Base-by-base conservation (phyloP, 37 sponge, comb jelly and placozoan genomes). In the Spongilla lacustris region DNA sequence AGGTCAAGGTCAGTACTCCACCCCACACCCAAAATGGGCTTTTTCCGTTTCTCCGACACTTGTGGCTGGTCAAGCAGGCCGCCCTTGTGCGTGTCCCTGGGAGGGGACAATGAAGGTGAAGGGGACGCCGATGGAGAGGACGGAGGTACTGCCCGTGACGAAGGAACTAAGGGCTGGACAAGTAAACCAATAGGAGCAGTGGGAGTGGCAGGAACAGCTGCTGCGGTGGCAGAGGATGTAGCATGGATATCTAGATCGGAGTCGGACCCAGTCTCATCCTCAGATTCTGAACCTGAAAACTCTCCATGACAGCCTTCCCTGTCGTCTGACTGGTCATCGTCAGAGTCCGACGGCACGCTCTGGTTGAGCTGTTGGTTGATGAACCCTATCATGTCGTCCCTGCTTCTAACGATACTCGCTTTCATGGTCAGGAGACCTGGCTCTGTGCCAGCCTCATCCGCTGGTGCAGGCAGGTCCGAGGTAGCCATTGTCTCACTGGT, bases 301-400 rank as follows among this genome's bases (percentile, higher is more conserved):
- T 37, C 73, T 33, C 71, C 83, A 30, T 33, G 41, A 25, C 38
- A 48, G 28, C 36, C 73, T 71, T 82, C 69, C 72, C 36, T 70
- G 34, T 72, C 74, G 4, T 30, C 31, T 34, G 23, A 22, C 32
- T 74, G 34, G 28, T 31, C 29, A 8, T 29, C 32, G 4, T 74
- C 74, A 5, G 74, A 74, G 34, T 74, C 74, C 29, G 34, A 34
- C 74, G 36, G 35, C 50, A 50, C n/a, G 83, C 67, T 29, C 41
- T 74, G 21, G 50, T 36, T 21, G 48, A 73, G 33, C 33, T 37
- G 26, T 41, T 50, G 76, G 74, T 83, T 83, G 41, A 79, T 28
- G 75, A 78, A 66, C 68, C 69, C 50, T 72, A 83, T 83, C 74
- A 83, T 67, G 10, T 83, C 37, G 10, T 83, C 73, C 23, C 84